Percentiles rank a stretch among this genome's conserved stretches.
phyloP scores from a whole-genome alignment of 2,797 vertebrate genomes.

The Myotis myotis region DNA sequence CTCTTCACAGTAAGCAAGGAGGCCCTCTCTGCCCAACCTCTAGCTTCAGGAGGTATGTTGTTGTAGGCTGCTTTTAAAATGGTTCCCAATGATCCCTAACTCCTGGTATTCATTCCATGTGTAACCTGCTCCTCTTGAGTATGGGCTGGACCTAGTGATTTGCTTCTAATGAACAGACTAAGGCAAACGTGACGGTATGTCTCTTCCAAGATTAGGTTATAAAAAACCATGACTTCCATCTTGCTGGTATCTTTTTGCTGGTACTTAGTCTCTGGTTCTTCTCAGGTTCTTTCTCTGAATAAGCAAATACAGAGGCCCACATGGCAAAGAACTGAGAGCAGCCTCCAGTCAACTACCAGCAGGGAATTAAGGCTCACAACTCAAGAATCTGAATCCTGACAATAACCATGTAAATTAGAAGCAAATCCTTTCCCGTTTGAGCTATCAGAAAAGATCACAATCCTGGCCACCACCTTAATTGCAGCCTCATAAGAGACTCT shows the following conservation, averaged over 20 bases:
- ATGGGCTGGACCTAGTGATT: background rate
- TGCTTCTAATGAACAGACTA: slow-evolving; percentile 10
- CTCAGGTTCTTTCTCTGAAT: background rate
- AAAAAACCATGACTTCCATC: background rate
- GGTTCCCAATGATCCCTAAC: background rate
- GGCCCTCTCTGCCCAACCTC: background rate
- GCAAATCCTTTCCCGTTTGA: background rate
- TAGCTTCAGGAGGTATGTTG: background rate
- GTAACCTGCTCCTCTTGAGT: background rate
- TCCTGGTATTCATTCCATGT: background rate
- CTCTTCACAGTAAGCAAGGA: background rate
- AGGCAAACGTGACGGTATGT: background rate
- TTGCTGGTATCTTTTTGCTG: background rate
- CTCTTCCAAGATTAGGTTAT: background rate
- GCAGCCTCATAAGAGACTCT: background rate
- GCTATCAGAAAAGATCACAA: background rate
- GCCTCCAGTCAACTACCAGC: background rate
- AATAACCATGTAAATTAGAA: background rate
- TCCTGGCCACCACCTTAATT: background rate
- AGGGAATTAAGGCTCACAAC: background rate
- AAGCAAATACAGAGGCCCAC: background rate
- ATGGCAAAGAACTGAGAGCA: background rate
- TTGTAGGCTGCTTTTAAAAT: background rate
- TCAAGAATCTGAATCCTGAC: background rate
- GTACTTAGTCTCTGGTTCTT: background rate